Conservation (phyloP, 2,113 vertebrate species). For the Podarcis muralis region DNA sequence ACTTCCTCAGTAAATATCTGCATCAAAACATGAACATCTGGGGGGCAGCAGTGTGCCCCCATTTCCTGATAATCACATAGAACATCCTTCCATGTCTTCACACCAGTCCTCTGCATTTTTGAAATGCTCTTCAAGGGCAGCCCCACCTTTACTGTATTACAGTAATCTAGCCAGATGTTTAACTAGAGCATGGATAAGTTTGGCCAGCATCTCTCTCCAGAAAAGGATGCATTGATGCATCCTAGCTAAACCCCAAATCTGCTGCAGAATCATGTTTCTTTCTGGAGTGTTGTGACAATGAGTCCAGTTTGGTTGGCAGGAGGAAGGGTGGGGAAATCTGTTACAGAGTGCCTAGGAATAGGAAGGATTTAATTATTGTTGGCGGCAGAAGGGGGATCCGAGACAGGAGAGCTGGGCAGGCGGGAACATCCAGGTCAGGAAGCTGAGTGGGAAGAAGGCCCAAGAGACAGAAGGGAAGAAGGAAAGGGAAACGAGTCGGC, state of each 20-base stretch:
- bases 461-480: not conserved
- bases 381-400: not conserved
- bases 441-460: not conserved
- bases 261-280: not conserved
- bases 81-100: not conserved
- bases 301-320: not conserved
- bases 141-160: not conserved
- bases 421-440: not conserved
- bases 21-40: no score
- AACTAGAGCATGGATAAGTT: not conserved
- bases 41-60: no score
- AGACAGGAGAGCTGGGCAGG: not conserved
- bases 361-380: not conserved
- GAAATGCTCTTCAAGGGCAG: not conserved
- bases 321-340: not conserved
- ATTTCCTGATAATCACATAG: no score
- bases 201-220: not conserved
- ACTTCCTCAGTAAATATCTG: not conserved
- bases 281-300: not conserved
- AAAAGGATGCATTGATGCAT: not conserved
- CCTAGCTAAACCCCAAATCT: not conserved
- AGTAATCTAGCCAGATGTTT: not conserved
- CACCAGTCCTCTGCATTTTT: not conserved
- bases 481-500: not conserved
- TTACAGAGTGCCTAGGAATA: not conserved